Evolutionary conservation across 2,113 vertebrate species (phyloP).

Genomic region (Megaceryle torquata): DNA sequence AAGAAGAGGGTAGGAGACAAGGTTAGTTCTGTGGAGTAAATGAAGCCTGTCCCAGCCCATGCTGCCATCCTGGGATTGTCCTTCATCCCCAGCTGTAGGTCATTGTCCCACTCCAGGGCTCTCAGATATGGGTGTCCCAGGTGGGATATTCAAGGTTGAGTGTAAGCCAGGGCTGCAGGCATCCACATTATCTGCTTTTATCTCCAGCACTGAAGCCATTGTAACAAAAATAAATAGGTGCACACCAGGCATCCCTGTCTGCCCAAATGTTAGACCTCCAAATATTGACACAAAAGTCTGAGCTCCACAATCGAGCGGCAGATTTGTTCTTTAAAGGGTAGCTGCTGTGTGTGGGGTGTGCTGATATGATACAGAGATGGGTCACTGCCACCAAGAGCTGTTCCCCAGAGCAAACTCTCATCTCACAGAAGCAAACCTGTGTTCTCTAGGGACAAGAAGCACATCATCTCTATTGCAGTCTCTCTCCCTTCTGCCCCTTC

Average conservation of each 20-base stretch:
- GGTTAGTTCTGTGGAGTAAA: not conserved
- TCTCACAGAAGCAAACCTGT: not conserved
- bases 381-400: not conserved
- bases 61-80: not conserved
- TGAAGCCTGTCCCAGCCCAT: not conserved
- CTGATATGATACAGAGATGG: not conserved
- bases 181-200: not conserved
- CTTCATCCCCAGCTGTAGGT: not conserved
- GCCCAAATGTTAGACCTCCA: not conserved
- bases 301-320: not conserved
- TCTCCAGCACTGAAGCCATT: not conserved
- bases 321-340: not conserved
- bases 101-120: not conserved
- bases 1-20: not conserved
- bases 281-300: not conserved
- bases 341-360: accelerated
- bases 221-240: not conserved
- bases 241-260: not conserved
- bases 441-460: not conserved
- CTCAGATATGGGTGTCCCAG: not conserved
- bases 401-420: not conserved
- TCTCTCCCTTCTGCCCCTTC: slow-evolving; percentile 30
- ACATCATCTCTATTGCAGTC: not conserved
- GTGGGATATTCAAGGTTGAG: not conserved
- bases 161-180: not conserved